These are phyloP conservation scores for Ceratoteleas bidentatus DNA, from an alignment of 1,140 invertebrate genomes.

Conservation along the genomic window DNA sequence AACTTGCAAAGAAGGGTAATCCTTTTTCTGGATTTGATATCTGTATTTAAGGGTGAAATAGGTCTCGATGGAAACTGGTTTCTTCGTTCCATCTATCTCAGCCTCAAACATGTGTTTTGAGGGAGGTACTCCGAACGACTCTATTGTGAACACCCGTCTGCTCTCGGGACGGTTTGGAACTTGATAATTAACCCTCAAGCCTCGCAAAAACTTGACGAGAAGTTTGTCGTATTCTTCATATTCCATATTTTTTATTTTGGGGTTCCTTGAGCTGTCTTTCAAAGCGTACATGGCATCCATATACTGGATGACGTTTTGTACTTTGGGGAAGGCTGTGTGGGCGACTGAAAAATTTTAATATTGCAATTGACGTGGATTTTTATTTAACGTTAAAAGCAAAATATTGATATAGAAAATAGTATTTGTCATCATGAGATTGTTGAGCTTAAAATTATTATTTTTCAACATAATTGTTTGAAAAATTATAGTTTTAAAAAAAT, in stretches of 20 bases:
- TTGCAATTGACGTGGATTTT: not conserved
- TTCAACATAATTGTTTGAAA: too few species aligned
- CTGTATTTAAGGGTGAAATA: constrained; percentile 82
- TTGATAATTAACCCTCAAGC: constrained; percentile 79
- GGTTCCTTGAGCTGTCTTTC: constrained; percentile 9
- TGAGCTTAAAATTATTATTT: too few species aligned
- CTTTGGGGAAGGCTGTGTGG: constrained; percentile 86
- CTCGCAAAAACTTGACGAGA: constrained; percentile 65
- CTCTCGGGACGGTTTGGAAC: constrained; percentile 77
- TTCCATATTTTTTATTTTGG: not conserved
- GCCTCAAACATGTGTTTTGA: constrained; percentile 22
- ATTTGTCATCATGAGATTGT: too few species aligned
- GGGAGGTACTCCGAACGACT: constrained; percentile 77
- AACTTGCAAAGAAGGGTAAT: constrained; percentile 80
- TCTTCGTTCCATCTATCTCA: constrained; percentile 76
- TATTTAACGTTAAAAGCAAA: not conserved
- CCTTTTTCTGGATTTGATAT: too few species aligned
- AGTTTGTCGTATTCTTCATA: constrained; percentile 23
- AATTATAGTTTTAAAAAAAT: too few species aligned
- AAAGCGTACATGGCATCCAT: constrained; percentile 72
- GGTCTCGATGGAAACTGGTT: constrained; percentile 77
- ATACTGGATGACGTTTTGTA: constrained; percentile 71
- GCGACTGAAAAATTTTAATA: constrained; percentile 79
- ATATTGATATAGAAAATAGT: not conserved
- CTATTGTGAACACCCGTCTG: constrained; percentile 81